Evolutionary conservation across 1,140 invertebrate species (phyloP).

Genomic region (Drosophila santomea): DNA sequence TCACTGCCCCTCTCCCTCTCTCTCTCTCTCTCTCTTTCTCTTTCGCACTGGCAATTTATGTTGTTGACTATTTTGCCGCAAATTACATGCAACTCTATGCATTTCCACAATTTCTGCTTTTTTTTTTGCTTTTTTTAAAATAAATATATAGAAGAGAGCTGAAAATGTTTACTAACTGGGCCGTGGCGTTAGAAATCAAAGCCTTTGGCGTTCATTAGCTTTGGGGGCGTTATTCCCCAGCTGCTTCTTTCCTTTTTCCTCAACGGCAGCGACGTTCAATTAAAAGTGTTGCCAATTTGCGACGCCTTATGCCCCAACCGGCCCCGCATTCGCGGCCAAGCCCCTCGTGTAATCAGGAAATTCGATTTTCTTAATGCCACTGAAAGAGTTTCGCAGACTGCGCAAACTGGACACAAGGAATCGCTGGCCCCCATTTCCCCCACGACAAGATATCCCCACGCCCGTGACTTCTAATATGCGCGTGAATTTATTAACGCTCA

Average conservation of each 20-base stretch:
- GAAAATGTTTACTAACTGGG: slow-evolving; percentile 53
- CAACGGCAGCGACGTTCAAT: slow-evolving; percentile 68
- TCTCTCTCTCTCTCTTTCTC: background rate
- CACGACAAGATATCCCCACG: slow-evolving; percentile 1
- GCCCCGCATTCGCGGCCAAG: background rate
- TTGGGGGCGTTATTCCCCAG: slow-evolving; percentile 72
- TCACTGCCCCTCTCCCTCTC: background rate
- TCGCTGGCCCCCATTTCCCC: background rate
- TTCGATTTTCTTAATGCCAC: slow-evolving; percentile 84
- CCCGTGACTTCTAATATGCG: slow-evolving; percentile 70
- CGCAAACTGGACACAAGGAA: slow-evolving; percentile 27
- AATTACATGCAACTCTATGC: slow-evolving; percentile 70
- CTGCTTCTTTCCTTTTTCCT: background rate
- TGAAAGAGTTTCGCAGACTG: slow-evolving; percentile 10
- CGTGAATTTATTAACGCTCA: slow-evolving; percentile 82
- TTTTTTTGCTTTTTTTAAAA: background rate
- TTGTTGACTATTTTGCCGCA: slow-evolving; percentile 79
- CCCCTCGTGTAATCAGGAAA: slow-evolving; percentile 79
- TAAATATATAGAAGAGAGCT: slow-evolving; percentile 17
- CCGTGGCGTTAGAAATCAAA: slow-evolving; percentile 77
- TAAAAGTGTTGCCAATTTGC: slow-evolving; percentile 83
- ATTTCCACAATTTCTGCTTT: background rate
- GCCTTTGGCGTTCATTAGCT: slow-evolving; percentile 84
- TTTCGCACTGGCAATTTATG: slow-evolving; percentile 61
- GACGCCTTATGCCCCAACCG: slow-evolving; percentile 31